Conservation (phyloP, 23 tunicate species). For the Aplidium turbinatum region DNA sequence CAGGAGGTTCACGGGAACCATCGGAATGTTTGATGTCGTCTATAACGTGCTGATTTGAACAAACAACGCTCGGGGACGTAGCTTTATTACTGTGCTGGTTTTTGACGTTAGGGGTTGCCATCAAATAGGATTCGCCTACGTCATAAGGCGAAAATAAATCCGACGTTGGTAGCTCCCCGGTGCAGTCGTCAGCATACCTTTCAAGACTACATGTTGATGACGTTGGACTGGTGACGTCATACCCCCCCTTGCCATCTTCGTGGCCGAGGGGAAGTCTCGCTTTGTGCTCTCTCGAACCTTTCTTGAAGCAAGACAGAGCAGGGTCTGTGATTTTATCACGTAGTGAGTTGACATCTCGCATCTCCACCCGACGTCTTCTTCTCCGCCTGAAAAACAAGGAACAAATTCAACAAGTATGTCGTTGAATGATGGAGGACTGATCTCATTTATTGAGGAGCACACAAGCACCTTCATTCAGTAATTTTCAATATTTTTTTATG, state of each 20-base stretch:
- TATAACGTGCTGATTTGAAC: too few relatives aligned
- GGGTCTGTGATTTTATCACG: not conserved
- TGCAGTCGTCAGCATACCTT: not conserved
- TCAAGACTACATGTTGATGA: conserved; percentile 20
- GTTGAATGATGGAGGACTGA: too few relatives aligned
- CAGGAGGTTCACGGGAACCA: too few relatives aligned
- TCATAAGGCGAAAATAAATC: conserved; percentile 19
- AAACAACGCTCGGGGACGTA: too few relatives aligned
- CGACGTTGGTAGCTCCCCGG: conserved; percentile 20
- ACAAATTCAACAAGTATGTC: not conserved
- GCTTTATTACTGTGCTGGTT: too few relatives aligned
- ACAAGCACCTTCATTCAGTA: too few relatives aligned
- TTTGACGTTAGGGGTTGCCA: too few relatives aligned
- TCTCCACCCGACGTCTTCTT: conserved; percentile 74
- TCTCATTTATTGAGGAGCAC: too few relatives aligned
- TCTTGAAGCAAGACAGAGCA: not conserved
- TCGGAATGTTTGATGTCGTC: too few relatives aligned
- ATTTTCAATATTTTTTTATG: too few relatives aligned
- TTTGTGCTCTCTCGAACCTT: not conserved
- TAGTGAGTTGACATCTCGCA: conserved; percentile 52
- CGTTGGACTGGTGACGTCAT: not conserved
- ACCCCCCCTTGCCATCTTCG: not conserved
- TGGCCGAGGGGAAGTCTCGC: not conserved
- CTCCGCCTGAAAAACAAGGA: conserved; percentile 54
- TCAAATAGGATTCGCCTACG: conserved; percentile 29